phyloP scores from a whole-genome alignment of 2,797 vertebrate genomes.

The Steatocranus sp. region DNA sequence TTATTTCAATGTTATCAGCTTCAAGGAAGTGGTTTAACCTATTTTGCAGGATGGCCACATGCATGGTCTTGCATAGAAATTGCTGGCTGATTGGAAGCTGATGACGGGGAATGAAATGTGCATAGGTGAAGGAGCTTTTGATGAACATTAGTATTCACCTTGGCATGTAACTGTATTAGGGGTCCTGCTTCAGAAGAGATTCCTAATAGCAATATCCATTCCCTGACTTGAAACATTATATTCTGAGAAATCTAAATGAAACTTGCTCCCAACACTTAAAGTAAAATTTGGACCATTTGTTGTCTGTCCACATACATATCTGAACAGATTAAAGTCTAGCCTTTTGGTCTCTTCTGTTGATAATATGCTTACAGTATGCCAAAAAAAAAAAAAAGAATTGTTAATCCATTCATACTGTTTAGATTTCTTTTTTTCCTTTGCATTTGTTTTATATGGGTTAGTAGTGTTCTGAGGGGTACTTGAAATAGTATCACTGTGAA shows the following conservation, averaged over 20 bases:
- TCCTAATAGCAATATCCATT: background rate
- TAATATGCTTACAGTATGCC: background rate
- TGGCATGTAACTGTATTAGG: background rate
- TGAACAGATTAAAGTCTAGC: background rate
- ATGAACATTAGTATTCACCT: background rate
- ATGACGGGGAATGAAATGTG: background rate
- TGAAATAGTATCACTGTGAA: background rate
- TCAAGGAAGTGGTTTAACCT: background rate
- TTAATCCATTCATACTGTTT: background rate
- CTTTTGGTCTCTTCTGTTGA: background rate
- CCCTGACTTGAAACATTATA: background rate
- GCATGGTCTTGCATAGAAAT: background rate
- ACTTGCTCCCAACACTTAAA: background rate
- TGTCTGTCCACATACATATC: background rate
- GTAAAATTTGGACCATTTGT: background rate
- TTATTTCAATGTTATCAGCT: background rate
- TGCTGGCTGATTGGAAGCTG: background rate
- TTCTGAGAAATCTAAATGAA: background rate
- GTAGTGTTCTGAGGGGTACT: background rate
- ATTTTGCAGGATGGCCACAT: background rate
- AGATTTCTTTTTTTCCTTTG: background rate
- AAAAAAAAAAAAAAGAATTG: background rate
- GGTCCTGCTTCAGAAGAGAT: background rate
- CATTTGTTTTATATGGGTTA: background rate
- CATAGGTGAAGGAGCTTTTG: background rate